These are phyloP conservation scores for Beaufortia kweichowensis DNA, from an alignment of 2,113 vertebrate genomes.

Conservation along the genomic window DNA sequence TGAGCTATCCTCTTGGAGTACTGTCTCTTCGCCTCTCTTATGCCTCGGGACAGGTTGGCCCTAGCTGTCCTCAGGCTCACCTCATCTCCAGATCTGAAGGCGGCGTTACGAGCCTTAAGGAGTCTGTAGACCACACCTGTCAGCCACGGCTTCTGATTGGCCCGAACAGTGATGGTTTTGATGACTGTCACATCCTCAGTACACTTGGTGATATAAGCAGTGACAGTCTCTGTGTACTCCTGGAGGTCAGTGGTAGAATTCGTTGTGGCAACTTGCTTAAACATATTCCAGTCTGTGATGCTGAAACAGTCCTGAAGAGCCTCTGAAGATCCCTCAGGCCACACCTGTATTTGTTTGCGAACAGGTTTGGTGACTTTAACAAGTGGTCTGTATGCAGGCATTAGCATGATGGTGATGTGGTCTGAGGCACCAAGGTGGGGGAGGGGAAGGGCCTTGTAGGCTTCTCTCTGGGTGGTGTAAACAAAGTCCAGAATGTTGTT, in stretches of 20 bases:
- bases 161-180: not conserved
- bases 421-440: not conserved
- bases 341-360: not conserved
- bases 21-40: not conserved
- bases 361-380: constrained; percentile 22
- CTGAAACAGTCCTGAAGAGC: not conserved
- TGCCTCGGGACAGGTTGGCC: no score
- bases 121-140: not conserved
- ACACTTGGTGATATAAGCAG: not conserved
- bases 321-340: not conserved
- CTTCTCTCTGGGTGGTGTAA: constrained; percentile 6
- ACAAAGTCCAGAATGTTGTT: constrained; percentile 13
- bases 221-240: not conserved
- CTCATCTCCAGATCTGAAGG: no score
- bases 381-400: not conserved
- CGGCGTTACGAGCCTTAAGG: no score
- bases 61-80: no score
- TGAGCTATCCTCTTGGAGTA: not conserved
- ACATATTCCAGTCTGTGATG: not conserved
- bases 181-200: not conserved
- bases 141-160: not conserved
- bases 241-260: not conserved
- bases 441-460: not conserved
- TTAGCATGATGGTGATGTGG: not conserved
- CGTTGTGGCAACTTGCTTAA: not conserved